These are phyloP conservation scores for Cherax destructor DNA, from an alignment of 1,140 invertebrate species.

Conservation along the genomic window DNA sequence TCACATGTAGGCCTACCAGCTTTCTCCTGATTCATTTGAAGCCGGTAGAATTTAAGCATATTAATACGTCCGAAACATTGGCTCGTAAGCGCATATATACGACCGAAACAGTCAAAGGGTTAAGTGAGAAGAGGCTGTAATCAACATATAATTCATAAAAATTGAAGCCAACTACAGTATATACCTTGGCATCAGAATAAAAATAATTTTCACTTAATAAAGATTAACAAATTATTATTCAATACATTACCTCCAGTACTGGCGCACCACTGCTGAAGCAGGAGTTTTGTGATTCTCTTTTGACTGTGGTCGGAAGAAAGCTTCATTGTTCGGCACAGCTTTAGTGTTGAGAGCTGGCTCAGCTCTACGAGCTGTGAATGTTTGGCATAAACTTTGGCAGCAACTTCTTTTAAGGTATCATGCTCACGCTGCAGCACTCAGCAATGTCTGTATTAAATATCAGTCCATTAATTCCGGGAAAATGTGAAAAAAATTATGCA, in stretches of 20 bases:
- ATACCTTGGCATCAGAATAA: too few species aligned
- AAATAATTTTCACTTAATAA: not conserved
- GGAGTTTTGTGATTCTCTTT: conserved; percentile 43
- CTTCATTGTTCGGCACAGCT: conserved; percentile 41
- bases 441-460: conserved; percentile 22
- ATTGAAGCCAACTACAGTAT: too few species aligned
- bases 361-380: conserved; percentile 52
- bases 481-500: too few species aligned
- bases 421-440: conserved; percentile 58
- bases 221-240: too few species aligned
- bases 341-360: conserved; percentile 46
- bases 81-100: too few species aligned
- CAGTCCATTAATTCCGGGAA: not conserved
- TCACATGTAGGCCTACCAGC: too few species aligned
- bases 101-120: too few species aligned
- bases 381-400: conserved; percentile 47
- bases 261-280: conserved; percentile 49
- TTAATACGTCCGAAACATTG: too few species aligned
- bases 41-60: too few species aligned
- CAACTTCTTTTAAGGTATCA: conserved; percentile 54
- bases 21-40: too few species aligned
- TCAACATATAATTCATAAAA: too few species aligned
- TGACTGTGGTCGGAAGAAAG: conserved; percentile 38
- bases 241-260: conserved; percentile 36
- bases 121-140: too few species aligned